phyloP scores from a whole-genome alignment of 2,888 invertebrate genomes.

The Suillia variegata region DNA sequence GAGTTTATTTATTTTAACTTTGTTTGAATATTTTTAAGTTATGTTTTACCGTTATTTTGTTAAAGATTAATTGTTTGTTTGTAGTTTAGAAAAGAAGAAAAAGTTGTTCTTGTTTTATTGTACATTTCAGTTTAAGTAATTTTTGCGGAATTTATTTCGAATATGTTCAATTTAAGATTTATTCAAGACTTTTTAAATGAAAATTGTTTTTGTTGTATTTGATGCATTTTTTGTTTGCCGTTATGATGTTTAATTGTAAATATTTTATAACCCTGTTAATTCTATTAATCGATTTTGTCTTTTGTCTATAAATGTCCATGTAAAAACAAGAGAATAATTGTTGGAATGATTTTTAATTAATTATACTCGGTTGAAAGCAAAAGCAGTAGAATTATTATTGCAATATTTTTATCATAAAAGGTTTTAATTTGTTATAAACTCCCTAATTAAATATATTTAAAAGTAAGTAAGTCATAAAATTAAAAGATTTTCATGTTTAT shows the following conservation, averaged over 20 bases:
- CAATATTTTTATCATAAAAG: too few relatives aligned
- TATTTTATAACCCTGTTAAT: constrained; percentile 38
- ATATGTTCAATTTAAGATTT: not conserved
- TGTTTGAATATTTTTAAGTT: not conserved
- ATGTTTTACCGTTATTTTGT: not conserved
- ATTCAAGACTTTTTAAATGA: not conserved
- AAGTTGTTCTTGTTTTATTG: constrained; percentile 30
- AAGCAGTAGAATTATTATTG: too few relatives aligned
- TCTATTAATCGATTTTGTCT: not conserved
- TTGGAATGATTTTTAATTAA: too few relatives aligned
- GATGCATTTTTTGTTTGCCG: not conserved
- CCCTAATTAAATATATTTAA: too few relatives aligned
- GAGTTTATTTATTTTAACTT: not conserved
- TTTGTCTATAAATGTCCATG: too few relatives aligned
- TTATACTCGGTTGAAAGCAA: too few relatives aligned
- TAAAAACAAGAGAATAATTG: too few relatives aligned
- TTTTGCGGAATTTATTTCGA: constrained; percentile 5
- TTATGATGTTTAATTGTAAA: constrained; percentile 26
- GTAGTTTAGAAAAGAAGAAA: constrained; percentile 28
- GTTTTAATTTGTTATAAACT: too few relatives aligned
- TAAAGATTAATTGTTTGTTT: constrained; percentile 5
- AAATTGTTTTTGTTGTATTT: not conserved
- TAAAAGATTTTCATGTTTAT: too few relatives aligned
- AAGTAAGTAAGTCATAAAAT: too few relatives aligned
- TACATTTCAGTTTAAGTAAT: constrained; percentile 42